Evolutionary conservation across 2,888 invertebrate species (phyloP).

Genomic region (Caenorhabditis japonica): DNA sequence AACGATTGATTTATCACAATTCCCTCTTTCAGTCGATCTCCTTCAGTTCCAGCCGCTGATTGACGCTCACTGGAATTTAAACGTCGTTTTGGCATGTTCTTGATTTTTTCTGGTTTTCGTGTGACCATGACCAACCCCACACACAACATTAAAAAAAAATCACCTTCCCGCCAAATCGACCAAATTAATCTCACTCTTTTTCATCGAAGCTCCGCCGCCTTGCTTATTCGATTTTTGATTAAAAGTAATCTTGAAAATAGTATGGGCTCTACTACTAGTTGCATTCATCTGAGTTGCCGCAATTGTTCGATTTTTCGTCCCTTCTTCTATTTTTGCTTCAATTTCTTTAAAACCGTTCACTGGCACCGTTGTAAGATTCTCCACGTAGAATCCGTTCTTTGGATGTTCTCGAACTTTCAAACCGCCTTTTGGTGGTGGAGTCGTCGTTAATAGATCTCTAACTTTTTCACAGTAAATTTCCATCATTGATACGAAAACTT

Average conservation of each 20-base stretch:
- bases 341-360: constrained; percentile 78
- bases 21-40: constrained; percentile 81
- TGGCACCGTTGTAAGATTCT: constrained; percentile 78
- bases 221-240: constrained; percentile 80
- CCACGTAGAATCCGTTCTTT: constrained; percentile 81
- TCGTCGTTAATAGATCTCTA: constrained; percentile 69
- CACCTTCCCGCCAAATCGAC: constrained; percentile 81
- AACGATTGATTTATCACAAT: constrained; percentile 81
- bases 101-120: too few species aligned
- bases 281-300: constrained; percentile 82
- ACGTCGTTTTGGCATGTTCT: too few species aligned
- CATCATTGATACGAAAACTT: constrained; percentile 81
- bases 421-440: constrained; percentile 78
- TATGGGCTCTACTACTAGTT: constrained; percentile 81
- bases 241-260: constrained; percentile 81
- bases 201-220: constrained; percentile 79
- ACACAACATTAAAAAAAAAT: too few species aligned
- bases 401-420: constrained; percentile 81
- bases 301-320: constrained; percentile 81
- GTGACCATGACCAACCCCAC: too few species aligned
- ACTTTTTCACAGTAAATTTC: constrained; percentile 81
- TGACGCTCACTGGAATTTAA: constrained; percentile 80
- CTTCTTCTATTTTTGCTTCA: constrained; percentile 80
- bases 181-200: constrained; percentile 80
- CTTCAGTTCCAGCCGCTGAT: constrained; percentile 80